Conservation (phyloP, 1,140 invertebrate genomes). For the Ooceraea biroi region DNA sequence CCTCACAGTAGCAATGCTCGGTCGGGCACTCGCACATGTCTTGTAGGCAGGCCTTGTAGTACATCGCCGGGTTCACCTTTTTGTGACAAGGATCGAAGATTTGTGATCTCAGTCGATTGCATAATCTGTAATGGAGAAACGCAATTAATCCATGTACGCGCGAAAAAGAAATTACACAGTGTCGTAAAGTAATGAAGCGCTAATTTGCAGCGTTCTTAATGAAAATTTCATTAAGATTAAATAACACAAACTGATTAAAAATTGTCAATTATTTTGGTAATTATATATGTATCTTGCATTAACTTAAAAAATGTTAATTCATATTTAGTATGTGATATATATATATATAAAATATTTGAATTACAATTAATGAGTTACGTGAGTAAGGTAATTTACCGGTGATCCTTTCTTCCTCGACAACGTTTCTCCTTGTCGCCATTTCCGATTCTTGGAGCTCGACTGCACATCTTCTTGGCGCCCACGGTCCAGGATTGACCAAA, state of each 20-base stretch:
- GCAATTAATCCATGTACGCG: background rate
- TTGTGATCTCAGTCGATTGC: slow-evolving; percentile 80
- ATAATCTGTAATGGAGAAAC: slow-evolving; percentile 75
- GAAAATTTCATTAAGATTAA: too few species aligned
- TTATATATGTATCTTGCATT: too few species aligned
- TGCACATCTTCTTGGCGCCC: slow-evolving; percentile 91
- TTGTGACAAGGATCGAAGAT: slow-evolving; percentile 88
- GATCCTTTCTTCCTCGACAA: slow-evolving; percentile 78
- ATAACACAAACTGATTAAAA: too few species aligned
- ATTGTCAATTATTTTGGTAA: too few species aligned
- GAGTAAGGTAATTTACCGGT: slow-evolving; percentile 70
- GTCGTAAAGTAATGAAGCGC: too few species aligned
- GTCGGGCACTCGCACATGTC: slow-evolving; percentile 96
- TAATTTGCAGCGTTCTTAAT: too few species aligned
- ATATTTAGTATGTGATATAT: too few species aligned
- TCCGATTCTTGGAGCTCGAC: slow-evolving; percentile 84
- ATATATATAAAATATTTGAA: too few species aligned
- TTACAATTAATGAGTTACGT: too few species aligned
- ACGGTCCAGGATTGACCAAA: slow-evolving; percentile 95
- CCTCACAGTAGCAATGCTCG: slow-evolving; percentile 95
- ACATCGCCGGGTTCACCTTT: slow-evolving; percentile 92
- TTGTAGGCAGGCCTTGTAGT: slow-evolving; percentile 94
- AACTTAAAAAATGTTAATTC: too few species aligned
- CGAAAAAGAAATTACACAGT: background rate
- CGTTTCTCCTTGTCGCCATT: slow-evolving; percentile 67